A percentile compares a stretch with the other conserved stretches of the same genome.
These are phyloP conservation scores for Larimichthys polyactis DNA, from an alignment of 2,113 vertebrate species.

Conservation along the genomic window DNA sequence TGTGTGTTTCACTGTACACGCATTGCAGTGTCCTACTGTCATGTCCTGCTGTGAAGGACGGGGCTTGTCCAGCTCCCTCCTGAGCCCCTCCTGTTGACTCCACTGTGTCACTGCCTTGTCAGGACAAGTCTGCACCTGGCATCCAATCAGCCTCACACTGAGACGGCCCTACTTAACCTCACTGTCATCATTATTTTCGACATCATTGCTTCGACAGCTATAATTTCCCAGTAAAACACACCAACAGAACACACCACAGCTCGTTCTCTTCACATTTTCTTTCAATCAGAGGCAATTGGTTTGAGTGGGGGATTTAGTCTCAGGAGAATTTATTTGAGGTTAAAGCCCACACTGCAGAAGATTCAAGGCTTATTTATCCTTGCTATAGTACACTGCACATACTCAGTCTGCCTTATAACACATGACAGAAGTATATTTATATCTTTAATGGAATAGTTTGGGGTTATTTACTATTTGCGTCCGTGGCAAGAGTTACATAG, in stretches of 20 bases:
- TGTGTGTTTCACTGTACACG: background rate
- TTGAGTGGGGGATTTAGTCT: background rate
- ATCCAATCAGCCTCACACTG: conserved; percentile 58
- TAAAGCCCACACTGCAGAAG: background rate
- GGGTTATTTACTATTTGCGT: background rate
- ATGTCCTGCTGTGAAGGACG: conserved; percentile 72
- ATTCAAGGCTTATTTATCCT: background rate
- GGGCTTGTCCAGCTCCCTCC: conserved; percentile 10
- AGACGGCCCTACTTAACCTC: conserved; percentile 21
- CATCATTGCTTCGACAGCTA: background rate
- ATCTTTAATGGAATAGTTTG: background rate
- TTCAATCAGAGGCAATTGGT: background rate
- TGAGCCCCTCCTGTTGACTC: conserved; percentile 51
- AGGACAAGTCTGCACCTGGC: conserved; percentile 71
- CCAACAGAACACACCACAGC: background rate
- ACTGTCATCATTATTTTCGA: conserved; percentile 5
- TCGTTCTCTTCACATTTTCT: background rate
- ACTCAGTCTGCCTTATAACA: background rate
- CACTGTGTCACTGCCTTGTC: conserved; percentile 5
- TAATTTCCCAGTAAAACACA: conserved; percentile 12
- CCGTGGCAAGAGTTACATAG: background rate
- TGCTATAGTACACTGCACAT: background rate
- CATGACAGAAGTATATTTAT: background rate
- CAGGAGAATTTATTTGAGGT: background rate
- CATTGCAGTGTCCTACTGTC: conserved; percentile 20